Percentiles rank a stretch among this genome's conserved stretches.
These are phyloP conservation scores for Sebastes kiyomatsui DNA, from an alignment of 2,797 vertebrate genomes.

Conservation along the genomic window DNA sequence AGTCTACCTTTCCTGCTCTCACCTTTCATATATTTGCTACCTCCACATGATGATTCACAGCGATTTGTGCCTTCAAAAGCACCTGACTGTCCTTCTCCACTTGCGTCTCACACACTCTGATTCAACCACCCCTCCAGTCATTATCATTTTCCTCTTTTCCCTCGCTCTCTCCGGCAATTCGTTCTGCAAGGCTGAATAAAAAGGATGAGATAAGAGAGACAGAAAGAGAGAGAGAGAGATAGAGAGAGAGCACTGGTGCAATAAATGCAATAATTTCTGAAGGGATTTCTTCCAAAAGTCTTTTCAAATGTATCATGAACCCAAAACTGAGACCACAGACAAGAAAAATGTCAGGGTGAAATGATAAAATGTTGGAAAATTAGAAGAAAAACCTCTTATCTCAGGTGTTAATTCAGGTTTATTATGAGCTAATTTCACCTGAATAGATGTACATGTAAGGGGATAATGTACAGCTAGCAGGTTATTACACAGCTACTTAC, in stretches of 20 bases:
- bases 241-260: too few species aligned
- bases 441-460: neutral
- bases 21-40: neutral
- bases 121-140: slow-evolving; percentile 8
- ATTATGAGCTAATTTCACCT: neutral
- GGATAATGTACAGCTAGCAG: too few species aligned
- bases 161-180: slow-evolving; percentile 4
- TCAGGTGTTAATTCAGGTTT: neutral
- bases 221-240: neutral
- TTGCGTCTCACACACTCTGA: neutral
- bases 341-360: neutral
- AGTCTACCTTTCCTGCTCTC: neutral
- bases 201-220: neutral
- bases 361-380: neutral
- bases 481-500: too few species aligned
- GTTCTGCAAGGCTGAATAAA: slow-evolving; percentile 34
- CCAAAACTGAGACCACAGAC: neutral
- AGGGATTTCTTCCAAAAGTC: neutral
- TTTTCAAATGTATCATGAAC: neutral
- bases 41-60: slow-evolving; percentile 34
- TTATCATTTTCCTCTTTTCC: slow-evolving; percentile 15
- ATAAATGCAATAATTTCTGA: neutral
- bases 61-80: slow-evolving; percentile 20
- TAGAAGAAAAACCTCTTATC: neutral
- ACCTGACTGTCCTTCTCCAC: slow-evolving; percentile 21